Conservation (phyloP, 2,797 vertebrate genomes). For the Atherinosoma microstoma region DNA sequence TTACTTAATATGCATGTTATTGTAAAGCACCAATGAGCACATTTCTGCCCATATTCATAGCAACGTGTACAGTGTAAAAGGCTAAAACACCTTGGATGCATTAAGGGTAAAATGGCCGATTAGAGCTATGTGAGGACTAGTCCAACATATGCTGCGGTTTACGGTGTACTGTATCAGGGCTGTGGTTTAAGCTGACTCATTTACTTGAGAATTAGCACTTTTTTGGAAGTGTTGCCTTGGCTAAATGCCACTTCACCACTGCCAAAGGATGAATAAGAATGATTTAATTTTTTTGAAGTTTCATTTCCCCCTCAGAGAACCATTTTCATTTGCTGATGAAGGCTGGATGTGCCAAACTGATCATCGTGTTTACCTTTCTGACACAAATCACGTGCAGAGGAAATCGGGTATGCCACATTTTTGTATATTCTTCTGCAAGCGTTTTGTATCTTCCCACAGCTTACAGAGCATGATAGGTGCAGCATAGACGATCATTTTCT, state of each 20-base stretch:
- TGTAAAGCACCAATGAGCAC: slow-evolving; percentile 67
- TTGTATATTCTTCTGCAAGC: slow-evolving; percentile 7
- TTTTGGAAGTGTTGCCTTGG: slow-evolving; percentile 76
- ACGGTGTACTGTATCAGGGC: slow-evolving; percentile 25
- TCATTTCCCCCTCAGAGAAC: slow-evolving; percentile 26
- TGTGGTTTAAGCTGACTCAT: slow-evolving; percentile 51
- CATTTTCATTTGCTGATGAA: slow-evolving; percentile 35
- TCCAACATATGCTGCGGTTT: slow-evolving; percentile 20
- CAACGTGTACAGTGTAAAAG: slow-evolving; percentile 53
- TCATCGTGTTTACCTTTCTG: slow-evolving; percentile 32
- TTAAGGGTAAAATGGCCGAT: slow-evolving; percentile 22
- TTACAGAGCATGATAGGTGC: neutral
- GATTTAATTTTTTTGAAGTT: slow-evolving; percentile 23
- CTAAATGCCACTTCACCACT: slow-evolving; percentile 70
- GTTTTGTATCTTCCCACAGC: neutral
- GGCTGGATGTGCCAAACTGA: slow-evolving; percentile 71
- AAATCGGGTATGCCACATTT: slow-evolving; percentile 15
- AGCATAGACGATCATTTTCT: slow-evolving; percentile 15
- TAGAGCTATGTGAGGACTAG: slow-evolving; percentile 31
- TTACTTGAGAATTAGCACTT: slow-evolving; percentile 68
- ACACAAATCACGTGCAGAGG: slow-evolving; percentile 6
- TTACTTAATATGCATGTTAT: slow-evolving; percentile 79
- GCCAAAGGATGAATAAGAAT: slow-evolving; percentile 70
- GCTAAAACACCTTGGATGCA: slow-evolving; percentile 26
- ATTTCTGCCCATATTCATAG: slow-evolving; percentile 62